phyloP scores from a whole-genome alignment of 2,888 invertebrate species.

The Tridacna crocea region DNA sequence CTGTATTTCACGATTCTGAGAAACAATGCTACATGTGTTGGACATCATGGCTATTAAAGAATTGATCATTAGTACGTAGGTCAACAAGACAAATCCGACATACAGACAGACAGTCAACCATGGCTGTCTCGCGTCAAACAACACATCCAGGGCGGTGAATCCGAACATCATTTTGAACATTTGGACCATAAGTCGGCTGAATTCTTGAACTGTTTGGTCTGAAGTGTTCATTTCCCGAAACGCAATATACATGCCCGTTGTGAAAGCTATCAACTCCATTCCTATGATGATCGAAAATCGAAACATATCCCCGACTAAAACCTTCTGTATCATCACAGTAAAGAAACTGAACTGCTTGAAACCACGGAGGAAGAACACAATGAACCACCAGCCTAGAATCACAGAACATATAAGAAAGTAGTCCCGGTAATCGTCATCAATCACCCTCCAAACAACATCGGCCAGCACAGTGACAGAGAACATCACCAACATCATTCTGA shows the following conservation, averaged over 20 bases:
- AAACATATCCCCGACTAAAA: constrained; percentile 61
- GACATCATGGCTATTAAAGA: constrained; percentile 63
- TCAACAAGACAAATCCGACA: constrained; percentile 50
- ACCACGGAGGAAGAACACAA: constrained; percentile 61
- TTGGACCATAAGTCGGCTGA: constrained; percentile 38
- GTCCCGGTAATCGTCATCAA: constrained; percentile 39
- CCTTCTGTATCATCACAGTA: constrained; percentile 64
- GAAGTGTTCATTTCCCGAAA: constrained; percentile 43
- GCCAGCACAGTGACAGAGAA: constrained; percentile 46
- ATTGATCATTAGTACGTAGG: constrained; percentile 56
- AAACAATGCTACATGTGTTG: constrained; percentile 54
- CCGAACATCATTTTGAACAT: constrained; percentile 64
- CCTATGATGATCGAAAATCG: constrained; percentile 61
- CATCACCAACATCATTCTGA: constrained; percentile 46
- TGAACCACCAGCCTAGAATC: constrained; percentile 65
- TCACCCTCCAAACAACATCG: constrained; percentile 49
- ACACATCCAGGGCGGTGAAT: constrained; percentile 47
- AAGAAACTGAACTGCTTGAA: constrained; percentile 59
- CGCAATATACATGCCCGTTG: constrained; percentile 54
- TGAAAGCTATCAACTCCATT: constrained; percentile 60
- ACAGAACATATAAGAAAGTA: constrained; percentile 54
- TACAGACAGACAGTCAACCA: constrained; percentile 55
- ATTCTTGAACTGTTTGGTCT: constrained; percentile 41
- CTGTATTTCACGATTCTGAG: constrained; percentile 55
- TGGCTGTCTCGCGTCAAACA: constrained; percentile 51